Evolutionary conservation across 2,888 invertebrate species (phyloP).

Genomic region (Apodemia mormo): DNA sequence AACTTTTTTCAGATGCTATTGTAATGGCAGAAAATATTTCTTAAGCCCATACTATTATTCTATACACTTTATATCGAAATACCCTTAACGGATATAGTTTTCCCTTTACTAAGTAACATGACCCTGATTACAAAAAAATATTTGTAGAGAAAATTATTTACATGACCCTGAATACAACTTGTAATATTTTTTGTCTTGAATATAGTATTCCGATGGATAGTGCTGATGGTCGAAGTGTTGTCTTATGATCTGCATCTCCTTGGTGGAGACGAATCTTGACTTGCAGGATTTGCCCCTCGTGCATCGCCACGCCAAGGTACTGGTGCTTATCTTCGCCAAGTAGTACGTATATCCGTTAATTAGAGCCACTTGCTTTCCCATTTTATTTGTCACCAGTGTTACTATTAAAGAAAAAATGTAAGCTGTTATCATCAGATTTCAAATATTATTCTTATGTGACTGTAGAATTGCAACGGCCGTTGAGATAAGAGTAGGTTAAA

Average conservation of each 20-base stretch:
- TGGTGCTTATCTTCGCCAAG: constrained; percentile 28
- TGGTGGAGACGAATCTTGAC: constrained; percentile 28
- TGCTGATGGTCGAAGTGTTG: constrained; percentile 33
- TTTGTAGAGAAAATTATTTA: not conserved
- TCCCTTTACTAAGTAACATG: too few species aligned
- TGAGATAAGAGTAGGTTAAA: too few species aligned
- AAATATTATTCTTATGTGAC: not conserved
- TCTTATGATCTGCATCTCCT: constrained; percentile 17
- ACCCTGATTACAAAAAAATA: too few species aligned
- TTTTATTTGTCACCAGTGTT: constrained; percentile 16
- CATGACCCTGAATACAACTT: constrained; percentile 28
- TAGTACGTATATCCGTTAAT: constrained; percentile 46
- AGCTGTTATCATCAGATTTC: not conserved
- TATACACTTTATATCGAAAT: too few species aligned
- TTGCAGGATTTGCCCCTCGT: constrained; percentile 33
- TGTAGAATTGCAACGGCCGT: too few species aligned
- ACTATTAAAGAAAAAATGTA: constrained; percentile 16
- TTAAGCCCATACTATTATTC: too few species aligned
- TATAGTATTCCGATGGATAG: constrained; percentile 31
- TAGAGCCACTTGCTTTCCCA: constrained; percentile 43
- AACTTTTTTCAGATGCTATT: too few species aligned
- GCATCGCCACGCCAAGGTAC: constrained; percentile 41
- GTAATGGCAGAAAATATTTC: too few species aligned
- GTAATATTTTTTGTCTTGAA: constrained; percentile 25
- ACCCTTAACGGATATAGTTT: too few species aligned